Conservation (phyloP, 2,888 invertebrate species). For the Argyresthia goedartella region DNA sequence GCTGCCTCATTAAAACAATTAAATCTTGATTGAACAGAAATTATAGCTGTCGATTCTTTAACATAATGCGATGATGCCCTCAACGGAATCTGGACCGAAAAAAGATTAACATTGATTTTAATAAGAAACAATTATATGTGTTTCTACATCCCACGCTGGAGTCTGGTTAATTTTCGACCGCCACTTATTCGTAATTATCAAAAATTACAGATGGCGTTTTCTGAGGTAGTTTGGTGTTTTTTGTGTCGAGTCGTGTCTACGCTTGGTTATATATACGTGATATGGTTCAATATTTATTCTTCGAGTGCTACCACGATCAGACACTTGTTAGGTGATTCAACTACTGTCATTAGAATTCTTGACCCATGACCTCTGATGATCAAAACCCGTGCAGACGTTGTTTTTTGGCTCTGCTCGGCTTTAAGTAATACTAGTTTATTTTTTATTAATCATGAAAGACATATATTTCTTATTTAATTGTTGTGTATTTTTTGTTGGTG, state of each 20-base stretch:
- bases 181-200: constrained; percentile 58
- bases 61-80: constrained; percentile 62
- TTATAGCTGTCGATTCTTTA: constrained; percentile 71
- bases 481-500: too few relatives aligned
- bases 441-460: too few relatives aligned
- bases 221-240: constrained; percentile 47
- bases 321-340: neutral
- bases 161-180: constrained; percentile 51
- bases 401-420: too few relatives aligned
- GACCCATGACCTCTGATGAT: neutral
- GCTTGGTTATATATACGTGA: constrained; percentile 12
- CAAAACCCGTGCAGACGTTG: too few relatives aligned
- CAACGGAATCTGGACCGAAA: constrained; percentile 62
- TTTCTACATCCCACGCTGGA: constrained; percentile 61
- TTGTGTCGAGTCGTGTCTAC: constrained; percentile 24
- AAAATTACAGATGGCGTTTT: constrained; percentile 62
- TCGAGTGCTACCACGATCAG: neutral
- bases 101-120: constrained; percentile 69
- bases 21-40: constrained; percentile 72
- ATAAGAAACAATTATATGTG: constrained; percentile 69
- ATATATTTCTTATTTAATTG: too few relatives aligned
- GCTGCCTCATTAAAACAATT: constrained; percentile 71
- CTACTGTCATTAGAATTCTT: neutral
- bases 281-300: constrained; percentile 11
- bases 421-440: too few relatives aligned